Base-by-base conservation (phyloP, 2,797 vertebrate species). In the Cercopithecus neglectus region DNA sequence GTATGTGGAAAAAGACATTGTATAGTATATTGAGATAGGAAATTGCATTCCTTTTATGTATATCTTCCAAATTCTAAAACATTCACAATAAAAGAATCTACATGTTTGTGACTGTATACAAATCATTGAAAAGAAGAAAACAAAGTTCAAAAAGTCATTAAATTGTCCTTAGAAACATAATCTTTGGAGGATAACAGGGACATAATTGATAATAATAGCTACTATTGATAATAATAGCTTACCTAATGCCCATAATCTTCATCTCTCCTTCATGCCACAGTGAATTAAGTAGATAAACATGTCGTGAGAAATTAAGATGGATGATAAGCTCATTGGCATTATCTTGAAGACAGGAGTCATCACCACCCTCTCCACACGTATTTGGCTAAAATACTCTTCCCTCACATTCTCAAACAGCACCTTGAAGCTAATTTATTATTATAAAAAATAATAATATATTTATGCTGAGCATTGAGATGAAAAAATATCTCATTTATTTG, bases 251-350 rank as follows among this genome's bases (percentile, higher is more conserved):
- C 17, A n/a, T 44, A 93, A 46, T 97, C 41, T 97, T 94, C 61
- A 92, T 94, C 44, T 96, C 53, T 94, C 82, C 96, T 97, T 97
- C 90, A 94, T 90, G 70, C 61, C 75, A 93, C 48, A 90, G 44
- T 90, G 80, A 95, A 95, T 95, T 95, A 96, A 89, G 50, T 81
- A 85, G 75, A 93, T 94, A 97, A 95, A 94, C 67, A 76, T 89
- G 88, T 91, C 76, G 1, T 79, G 83, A 86, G 53, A 85, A 95
- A 97, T 97, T 61, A 96, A 88, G 90, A 93, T 94, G 76, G 39
- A 97, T 92, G 91, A 79, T 74, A 92, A 92, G 3, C 13, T 86
- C 91, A 28, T 44, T 87, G 81, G 50, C 46, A 95, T 36, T 36
- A 87, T 89, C 64, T 46, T 89, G 79, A 93, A 95, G 64, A 53